Evolutionary conservation across 2,888 invertebrate species (phyloP).

Genomic region (Arenicola marina): DNA sequence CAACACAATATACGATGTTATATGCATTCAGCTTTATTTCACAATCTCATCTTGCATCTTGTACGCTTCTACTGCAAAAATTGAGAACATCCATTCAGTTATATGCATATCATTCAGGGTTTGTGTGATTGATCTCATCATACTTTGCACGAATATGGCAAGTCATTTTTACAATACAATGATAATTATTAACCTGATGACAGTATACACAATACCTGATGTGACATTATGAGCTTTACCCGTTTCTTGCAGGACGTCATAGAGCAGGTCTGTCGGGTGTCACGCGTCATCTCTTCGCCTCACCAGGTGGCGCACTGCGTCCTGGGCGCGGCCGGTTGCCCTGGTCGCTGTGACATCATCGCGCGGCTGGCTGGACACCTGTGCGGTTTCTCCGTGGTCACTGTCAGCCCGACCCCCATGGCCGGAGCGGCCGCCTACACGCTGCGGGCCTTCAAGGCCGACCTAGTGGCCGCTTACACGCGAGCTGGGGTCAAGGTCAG

Average conservation of each 20-base stretch:
- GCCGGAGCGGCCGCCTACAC: constrained; percentile 37
- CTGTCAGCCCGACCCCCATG: constrained; percentile 47
- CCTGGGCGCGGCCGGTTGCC: constrained; percentile 56
- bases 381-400: constrained; percentile 53
- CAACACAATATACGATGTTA: too few relatives aligned
- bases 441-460: constrained; percentile 55
- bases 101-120: too few relatives aligned
- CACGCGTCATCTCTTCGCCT: constrained; percentile 55
- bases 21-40: too few relatives aligned
- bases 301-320: constrained; percentile 56
- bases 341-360: constrained; percentile 48
- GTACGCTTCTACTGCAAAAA: too few relatives aligned
- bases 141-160: too few relatives aligned
- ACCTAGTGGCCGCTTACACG: constrained; percentile 56
- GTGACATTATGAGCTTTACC: neutral
- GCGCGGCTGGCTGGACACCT: constrained; percentile 55
- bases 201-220: too few relatives aligned
- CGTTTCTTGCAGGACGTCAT: constrained; percentile 43
- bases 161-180: too few relatives aligned
- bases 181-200: too few relatives aligned
- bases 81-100: too few relatives aligned
- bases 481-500: constrained; percentile 56
- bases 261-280: constrained; percentile 54
- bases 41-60: too few relatives aligned
- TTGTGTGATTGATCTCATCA: too few relatives aligned